Conservation (phyloP, 2,113 vertebrate species). For the Apeltes quadracus region DNA sequence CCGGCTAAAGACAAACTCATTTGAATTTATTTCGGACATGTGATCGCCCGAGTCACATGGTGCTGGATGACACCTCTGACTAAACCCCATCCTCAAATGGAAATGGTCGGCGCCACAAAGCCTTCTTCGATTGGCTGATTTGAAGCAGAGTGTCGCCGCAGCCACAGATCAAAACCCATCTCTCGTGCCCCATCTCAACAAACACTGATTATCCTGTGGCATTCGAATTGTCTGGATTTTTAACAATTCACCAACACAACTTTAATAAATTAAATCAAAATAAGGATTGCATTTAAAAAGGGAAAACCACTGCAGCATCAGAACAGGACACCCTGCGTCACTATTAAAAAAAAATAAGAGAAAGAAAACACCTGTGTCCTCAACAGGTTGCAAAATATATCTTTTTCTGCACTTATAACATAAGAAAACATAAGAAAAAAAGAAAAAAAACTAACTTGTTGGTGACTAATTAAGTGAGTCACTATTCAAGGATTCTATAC, state of each 20-base stretch:
- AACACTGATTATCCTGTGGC: slow-evolving; percentile 78
- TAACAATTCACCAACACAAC: slow-evolving; percentile 60
- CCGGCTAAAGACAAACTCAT: slow-evolving; percentile 5
- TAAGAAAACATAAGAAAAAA: slow-evolving; percentile 55
- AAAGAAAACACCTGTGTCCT: slow-evolving; percentile 4
- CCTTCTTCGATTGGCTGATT: slow-evolving; percentile 3
- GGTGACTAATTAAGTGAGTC: slow-evolving; percentile 80
- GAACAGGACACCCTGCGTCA: slow-evolving; percentile 66
- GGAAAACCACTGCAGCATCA: slow-evolving; percentile 71
- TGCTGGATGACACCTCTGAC: slow-evolving; percentile 1
- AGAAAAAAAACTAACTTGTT: slow-evolving; percentile 48
- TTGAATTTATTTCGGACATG: neutral
- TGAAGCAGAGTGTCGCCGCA: neutral
- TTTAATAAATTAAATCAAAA: slow-evolving; percentile 69
- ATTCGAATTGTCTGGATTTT: slow-evolving; percentile 70
- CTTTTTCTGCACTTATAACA: slow-evolving; percentile 51
- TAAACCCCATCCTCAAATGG: neutral
- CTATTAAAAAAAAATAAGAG: slow-evolving; percentile 44
- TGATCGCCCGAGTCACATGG: neutral
- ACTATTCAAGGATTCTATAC: slow-evolving; percentile 81
- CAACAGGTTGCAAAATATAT: slow-evolving; percentile 62
- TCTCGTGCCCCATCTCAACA: neutral
- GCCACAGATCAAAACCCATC: slow-evolving; percentile 15
- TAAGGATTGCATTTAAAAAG: slow-evolving; percentile 52
- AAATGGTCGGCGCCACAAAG: neutral